A percentile compares a stretch with the other conserved stretches of the same genome.
Evolutionary conservation across 2,888 invertebrate species (phyloP).

Genomic region (Rhamnusium bicolor): DNA sequence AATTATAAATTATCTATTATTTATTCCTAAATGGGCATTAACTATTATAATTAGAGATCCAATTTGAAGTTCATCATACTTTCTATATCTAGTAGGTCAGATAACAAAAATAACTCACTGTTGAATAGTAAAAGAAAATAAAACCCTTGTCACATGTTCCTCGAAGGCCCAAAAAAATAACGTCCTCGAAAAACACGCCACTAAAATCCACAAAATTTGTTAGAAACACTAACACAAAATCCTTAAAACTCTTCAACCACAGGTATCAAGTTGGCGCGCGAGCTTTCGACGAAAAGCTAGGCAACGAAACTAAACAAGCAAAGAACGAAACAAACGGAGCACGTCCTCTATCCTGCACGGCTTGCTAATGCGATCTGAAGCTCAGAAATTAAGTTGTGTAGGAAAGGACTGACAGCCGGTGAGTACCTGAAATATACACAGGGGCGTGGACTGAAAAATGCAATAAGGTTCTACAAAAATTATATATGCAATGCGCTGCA

Average conservation of each 20-base stretch:
- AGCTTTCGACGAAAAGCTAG: slow-evolving; percentile 46
- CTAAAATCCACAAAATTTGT: slow-evolving; percentile 25
- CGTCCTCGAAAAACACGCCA: slow-evolving; percentile 14
- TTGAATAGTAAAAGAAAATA: slow-evolving; percentile 31
- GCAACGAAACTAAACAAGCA: slow-evolving; percentile 44
- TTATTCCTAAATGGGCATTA: neutral
- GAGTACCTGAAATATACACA: slow-evolving; percentile 52
- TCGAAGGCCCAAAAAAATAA: slow-evolving; percentile 9
- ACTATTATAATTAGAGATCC: too few relatives aligned
- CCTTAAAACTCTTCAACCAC: neutral
- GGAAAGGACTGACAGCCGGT: slow-evolving; percentile 63
- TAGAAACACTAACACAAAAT: slow-evolving; percentile 34
- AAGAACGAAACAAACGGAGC: slow-evolving; percentile 33
- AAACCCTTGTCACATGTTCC: slow-evolving; percentile 44
- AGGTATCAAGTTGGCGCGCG: slow-evolving; percentile 15
- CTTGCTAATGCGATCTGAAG: slow-evolving; percentile 50
- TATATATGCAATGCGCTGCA: neutral
- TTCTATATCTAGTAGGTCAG: neutral
- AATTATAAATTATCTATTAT: too few relatives aligned
- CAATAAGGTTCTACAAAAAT: neutral
- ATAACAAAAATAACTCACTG: slow-evolving; percentile 38
- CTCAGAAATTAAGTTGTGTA: slow-evolving; percentile 69
- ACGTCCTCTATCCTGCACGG: slow-evolving; percentile 44
- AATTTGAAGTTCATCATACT: neutral
- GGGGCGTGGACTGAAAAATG: slow-evolving; percentile 40